phyloP scores from a whole-genome alignment of 1,140 invertebrate genomes.

The Brachionus koreanus region DNA sequence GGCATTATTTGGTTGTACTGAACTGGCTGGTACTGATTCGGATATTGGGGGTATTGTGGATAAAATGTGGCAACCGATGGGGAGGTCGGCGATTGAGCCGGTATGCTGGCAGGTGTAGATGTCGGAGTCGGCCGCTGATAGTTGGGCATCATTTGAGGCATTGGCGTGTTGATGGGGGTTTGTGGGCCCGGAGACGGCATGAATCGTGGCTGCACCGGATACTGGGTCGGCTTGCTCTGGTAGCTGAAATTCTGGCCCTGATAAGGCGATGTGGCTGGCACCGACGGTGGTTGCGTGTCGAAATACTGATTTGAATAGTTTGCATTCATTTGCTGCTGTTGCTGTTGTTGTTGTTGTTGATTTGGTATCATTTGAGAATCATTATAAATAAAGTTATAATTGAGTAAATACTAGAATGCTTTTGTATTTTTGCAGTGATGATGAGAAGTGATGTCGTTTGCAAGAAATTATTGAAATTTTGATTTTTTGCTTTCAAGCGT shows the following conservation, averaged over 20 bases:
- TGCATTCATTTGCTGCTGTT: conserved; percentile 14
- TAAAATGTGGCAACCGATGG: background rate
- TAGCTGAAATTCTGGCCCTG: background rate
- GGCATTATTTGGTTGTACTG: background rate
- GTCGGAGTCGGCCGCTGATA: conserved; percentile 1
- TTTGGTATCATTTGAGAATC: conserved; percentile 30
- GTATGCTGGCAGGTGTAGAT: background rate
- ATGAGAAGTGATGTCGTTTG: conserved; percentile 25
- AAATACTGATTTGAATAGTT: background rate
- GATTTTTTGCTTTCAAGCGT: conserved; percentile 18
- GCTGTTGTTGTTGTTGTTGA: conserved; percentile 1
- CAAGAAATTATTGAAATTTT: background rate
- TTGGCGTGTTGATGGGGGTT: background rate
- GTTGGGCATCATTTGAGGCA: background rate
- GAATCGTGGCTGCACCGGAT: background rate
- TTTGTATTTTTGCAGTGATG: background rate
- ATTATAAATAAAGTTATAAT: conserved; percentile 8
- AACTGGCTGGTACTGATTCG: background rate
- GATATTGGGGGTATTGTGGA: background rate
- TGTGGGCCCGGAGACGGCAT: background rate
- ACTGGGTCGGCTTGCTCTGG: background rate
- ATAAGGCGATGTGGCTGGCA: background rate
- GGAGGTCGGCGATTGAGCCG: background rate
- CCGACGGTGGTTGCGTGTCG: background rate
- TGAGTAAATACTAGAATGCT: background rate